Evolutionary conservation across 2,113 vertebrate species (phyloP).

Genomic region (Camelus bactrianus): DNA sequence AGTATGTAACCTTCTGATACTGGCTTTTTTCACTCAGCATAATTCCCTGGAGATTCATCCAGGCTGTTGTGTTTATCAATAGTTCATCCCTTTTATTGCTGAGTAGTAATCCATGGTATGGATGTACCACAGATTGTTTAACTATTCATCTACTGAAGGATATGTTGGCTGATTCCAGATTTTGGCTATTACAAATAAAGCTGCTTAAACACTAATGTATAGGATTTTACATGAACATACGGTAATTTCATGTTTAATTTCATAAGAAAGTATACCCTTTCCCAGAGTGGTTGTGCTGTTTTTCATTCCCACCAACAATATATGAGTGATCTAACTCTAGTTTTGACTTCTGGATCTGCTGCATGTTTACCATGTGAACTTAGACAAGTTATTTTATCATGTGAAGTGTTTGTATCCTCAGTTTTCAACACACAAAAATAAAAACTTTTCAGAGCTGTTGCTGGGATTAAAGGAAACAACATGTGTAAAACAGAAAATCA

Average conservation of each 20-base stretch:
- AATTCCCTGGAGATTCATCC: neutral
- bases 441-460: neutral
- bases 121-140: neutral
- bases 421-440: conserved; percentile 18
- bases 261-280: neutral
- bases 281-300: neutral
- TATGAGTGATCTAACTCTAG: neutral
- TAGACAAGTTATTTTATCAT: neutral
- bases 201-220: neutral
- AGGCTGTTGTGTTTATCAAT: neutral
- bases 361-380: neutral
- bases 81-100: neutral
- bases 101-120: neutral
- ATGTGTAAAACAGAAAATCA: neutral
- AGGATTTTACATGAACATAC: neutral
- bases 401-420: conserved; percentile 23
- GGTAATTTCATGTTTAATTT: neutral
- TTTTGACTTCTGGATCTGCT: neutral
- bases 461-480: neutral
- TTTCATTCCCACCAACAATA: neutral
- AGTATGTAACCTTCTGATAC: neutral
- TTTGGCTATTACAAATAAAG: conserved; percentile 34
- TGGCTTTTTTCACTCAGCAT: conserved; percentile 21
- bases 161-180: neutral
- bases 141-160: neutral